Base-by-base conservation (phyloP, 2,888 invertebrate species). In the Eudasyphora cyanicolor region DNA sequence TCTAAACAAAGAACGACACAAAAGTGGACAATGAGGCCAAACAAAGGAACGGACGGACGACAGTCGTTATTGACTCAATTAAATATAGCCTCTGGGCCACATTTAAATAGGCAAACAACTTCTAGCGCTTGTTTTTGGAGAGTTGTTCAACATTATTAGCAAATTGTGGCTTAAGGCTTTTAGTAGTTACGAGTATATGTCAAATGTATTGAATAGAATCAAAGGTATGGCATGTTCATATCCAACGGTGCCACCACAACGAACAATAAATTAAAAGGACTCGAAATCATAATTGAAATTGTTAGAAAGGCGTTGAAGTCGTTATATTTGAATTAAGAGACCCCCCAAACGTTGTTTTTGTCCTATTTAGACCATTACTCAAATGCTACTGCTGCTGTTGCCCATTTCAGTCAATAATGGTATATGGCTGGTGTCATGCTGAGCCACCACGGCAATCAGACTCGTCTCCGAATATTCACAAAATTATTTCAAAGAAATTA, bases 301-400 rank as follows among this genome's bases (percentile, higher is more conserved):
- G 67, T 57, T 73, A 69, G 32, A 60, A 79, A 84, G 84, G 84
- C 84, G 84, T 84, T 84, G 76, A 81, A 84, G 76, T 79, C 70
- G 76, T 38, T 17, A 74, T 42, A 29, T 64, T 71, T 76, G 35
- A 70, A 78, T 62, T 71, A 60, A 27, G 24, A 60, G 35, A 73
- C 54, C 57, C 73, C 73, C 57, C 24, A 24, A 24, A 8, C 21
- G 6, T 10, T 64, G 10, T 32, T n/a, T 67, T 79, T 35, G n/a
- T 12, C 1, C 76, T 80, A 45, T 35, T 60, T 24, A 38, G 7
- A 12, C 21, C 19, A 24, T 12, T 38, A 42, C 24, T 67, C 60
- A 60, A 67, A 21, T 42, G 67, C 14, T 27, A 27, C 57, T 21
- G 10, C 35, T 38, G 38, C 14, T 76, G 29, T 64, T 27, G 21